Evolutionary conservation across 2,888 invertebrate genomes (phyloP).

Genomic region (Euzophera pinguis): DNA sequence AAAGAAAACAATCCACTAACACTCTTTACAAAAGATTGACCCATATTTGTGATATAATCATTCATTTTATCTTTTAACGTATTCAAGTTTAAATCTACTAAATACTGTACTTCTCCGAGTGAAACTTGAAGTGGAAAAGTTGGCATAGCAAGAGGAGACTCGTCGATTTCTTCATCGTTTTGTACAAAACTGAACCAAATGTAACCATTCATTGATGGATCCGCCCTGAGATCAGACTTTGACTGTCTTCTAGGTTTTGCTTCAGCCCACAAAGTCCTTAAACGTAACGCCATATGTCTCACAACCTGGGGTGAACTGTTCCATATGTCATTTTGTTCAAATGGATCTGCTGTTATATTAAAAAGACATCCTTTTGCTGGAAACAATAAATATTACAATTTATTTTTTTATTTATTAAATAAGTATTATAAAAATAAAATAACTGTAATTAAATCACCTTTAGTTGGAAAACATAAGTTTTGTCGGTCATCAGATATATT

Average conservation of each 20-base stretch:
- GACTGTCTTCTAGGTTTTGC: constrained; percentile 33
- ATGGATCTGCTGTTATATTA: constrained; percentile 42
- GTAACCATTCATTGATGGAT: constrained; percentile 37
- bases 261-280: constrained; percentile 39
- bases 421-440: constrained; percentile 13
- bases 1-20: constrained; percentile 34
- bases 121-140: constrained; percentile 42
- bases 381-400: constrained; percentile 19
- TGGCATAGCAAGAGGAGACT: constrained; percentile 23
- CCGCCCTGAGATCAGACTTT: constrained; percentile 32
- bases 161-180: constrained; percentile 31
- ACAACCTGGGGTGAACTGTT: constrained; percentile 34
- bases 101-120: constrained; percentile 36
- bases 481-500: constrained; percentile 13
- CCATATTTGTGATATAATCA: constrained; percentile 30
- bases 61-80: constrained; percentile 34
- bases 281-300: constrained; percentile 32
- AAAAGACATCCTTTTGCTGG: constrained; percentile 48
- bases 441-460: too few species aligned
- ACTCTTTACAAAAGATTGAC: constrained; percentile 34
- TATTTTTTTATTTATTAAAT: not conserved
- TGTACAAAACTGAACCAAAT: constrained; percentile 43
- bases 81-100: constrained; percentile 37
- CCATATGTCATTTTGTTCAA: constrained; percentile 45
- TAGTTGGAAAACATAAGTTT: constrained; percentile 39